Percentiles rank a stretch among this genome's conserved stretches.
phyloP scores from a whole-genome alignment of 2,888 invertebrate species.

The Catonia carolina region DNA sequence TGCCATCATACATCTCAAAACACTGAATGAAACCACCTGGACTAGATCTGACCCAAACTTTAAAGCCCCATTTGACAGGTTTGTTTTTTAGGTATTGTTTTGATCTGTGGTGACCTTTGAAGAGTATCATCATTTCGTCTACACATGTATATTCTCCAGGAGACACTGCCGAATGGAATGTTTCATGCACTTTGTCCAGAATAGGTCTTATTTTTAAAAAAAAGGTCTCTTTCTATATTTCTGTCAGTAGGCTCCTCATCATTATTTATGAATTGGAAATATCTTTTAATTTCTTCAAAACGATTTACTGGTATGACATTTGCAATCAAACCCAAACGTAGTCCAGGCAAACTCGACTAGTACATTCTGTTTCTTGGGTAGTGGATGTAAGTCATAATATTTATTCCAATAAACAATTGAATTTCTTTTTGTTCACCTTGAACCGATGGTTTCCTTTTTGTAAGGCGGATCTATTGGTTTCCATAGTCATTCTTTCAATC shows the following conservation, averaged over 20 bases:
- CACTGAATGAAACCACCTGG: conserved; percentile 6
- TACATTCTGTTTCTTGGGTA: conserved; percentile 26
- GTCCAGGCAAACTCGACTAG: conserved; percentile 11
- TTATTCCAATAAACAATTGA: conserved; percentile 26
- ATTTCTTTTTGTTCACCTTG: conserved; percentile 25
- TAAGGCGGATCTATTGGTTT: too few relatives aligned
- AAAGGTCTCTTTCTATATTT: conserved; percentile 23
- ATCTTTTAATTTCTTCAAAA: conserved; percentile 17
- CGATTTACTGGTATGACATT: conserved; percentile 11
- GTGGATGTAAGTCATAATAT: conserved; percentile 29
- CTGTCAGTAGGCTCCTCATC: too few relatives aligned
- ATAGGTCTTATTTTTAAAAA: conserved; percentile 23
- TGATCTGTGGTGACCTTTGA: conserved; percentile 9
- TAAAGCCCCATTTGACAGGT: conserved; percentile 19
- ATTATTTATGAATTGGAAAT: conserved; percentile 16
- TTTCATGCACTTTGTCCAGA: conserved; percentile 5
- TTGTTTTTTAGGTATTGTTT: conserved; percentile 17
- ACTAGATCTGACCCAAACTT: conserved; percentile 17
- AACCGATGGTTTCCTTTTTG: too few relatives aligned
- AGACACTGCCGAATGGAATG: conserved; percentile 9
- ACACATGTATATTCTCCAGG: conserved; percentile 15
- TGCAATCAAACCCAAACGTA: conserved; percentile 12
- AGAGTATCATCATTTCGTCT: conserved; percentile 18
- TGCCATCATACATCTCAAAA: conserved; percentile 17
- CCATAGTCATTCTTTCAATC: too few relatives aligned